phyloP scores from a whole-genome alignment of 2,797 vertebrate species.

The Manis pentadactyla region DNA sequence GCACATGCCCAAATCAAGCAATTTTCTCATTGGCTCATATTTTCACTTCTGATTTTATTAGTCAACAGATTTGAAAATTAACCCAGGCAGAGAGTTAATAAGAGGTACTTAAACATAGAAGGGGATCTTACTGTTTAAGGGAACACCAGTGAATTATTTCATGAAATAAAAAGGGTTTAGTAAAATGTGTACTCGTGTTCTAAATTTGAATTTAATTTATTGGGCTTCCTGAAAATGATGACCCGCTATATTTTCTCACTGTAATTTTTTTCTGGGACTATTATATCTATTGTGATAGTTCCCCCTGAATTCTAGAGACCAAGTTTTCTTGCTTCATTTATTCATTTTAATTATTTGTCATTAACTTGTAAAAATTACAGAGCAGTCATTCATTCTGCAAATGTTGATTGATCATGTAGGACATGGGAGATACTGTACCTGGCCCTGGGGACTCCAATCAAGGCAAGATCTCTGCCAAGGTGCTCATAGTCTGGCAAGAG shows the following conservation, averaged over 20 bases:
- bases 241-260: not conserved
- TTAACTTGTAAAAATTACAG: not conserved
- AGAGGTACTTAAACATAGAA: not conserved
- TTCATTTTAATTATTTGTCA: not conserved
- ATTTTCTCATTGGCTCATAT: not conserved
- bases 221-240: conserved; percentile 27
- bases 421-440: not conserved
- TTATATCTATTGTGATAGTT: not conserved
- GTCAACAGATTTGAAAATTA: conserved; percentile 42
- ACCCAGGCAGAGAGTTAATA: conserved; percentile 7
- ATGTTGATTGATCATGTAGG: not conserved
- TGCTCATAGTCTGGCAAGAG: not conserved
- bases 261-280: no score
- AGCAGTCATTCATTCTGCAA: not conserved
- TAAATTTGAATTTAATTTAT: not conserved
- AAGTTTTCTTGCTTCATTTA: conserved; percentile 5
- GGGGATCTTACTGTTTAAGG: not conserved
- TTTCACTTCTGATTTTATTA: conserved; percentile 48
- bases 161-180: conserved; percentile 1
- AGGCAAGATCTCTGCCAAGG: not conserved
- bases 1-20: not conserved
- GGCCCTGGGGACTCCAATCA: not conserved
- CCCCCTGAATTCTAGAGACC: not conserved
- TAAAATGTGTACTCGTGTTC: not conserved
- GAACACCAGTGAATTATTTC: conserved; percentile 7